These are phyloP conservation scores for Dolichomitus sp. DNA, from an alignment of 2,888 invertebrate species.

Conservation along the genomic window DNA sequence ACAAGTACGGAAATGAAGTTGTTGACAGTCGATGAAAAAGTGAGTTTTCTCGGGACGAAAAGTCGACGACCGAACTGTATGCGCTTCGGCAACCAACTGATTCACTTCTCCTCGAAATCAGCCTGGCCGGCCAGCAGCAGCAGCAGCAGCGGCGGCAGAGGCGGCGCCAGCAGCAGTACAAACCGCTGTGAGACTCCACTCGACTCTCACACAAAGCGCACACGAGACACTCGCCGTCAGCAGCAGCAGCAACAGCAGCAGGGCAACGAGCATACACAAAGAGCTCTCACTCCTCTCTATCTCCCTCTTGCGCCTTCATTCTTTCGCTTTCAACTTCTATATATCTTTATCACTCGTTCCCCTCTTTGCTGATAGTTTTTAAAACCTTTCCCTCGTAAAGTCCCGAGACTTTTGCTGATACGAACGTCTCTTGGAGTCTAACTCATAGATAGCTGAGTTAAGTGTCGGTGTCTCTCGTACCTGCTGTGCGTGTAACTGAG, in stretches of 20 bases:
- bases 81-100: conserved; percentile 63
- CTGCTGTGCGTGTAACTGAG: conserved; percentile 24
- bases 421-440: not conserved
- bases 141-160: not conserved
- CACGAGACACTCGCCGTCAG: conserved; percentile 43
- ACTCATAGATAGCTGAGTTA: not conserved
- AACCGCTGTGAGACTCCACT: conserved; percentile 40
- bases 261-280: conserved; percentile 23
- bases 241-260: conserved; percentile 1
- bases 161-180: conserved; percentile 22
- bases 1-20: not conserved
- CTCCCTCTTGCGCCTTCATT: conserved; percentile 38
- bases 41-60: not conserved
- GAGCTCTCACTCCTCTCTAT: conserved; percentile 22
- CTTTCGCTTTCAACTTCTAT: conserved; percentile 51
- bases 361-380: conserved; percentile 76
- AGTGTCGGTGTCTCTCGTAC: not conserved
- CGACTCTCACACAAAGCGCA: conserved; percentile 58
- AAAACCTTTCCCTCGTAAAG: conserved; percentile 62
- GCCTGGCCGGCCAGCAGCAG: not conserved
- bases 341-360: conserved; percentile 65
- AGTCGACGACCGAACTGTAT: conserved; percentile 38
- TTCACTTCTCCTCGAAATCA: conserved; percentile 49
- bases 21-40: conserved; percentile 11
- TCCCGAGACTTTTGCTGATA: not conserved